A percentile compares a stretch with the other conserved stretches of the same genome.
phyloP scores from a whole-genome alignment of 2,888 invertebrate species.

The Melieria omissa region DNA sequence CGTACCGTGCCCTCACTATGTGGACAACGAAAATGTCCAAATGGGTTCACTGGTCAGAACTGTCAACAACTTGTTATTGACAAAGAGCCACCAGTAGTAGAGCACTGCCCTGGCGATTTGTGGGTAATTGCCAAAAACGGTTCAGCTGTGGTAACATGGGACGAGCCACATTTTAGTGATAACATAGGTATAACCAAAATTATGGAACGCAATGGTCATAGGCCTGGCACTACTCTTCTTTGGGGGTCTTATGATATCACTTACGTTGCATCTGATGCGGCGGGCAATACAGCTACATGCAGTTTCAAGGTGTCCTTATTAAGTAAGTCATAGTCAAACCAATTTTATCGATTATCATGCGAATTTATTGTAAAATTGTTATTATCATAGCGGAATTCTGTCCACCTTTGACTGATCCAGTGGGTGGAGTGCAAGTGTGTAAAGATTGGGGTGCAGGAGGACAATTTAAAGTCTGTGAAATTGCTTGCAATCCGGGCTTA shows the following conservation, averaged over 20 bases:
- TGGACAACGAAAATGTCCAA: conserved; percentile 88
- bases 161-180: conserved; percentile 90
- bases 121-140: conserved; percentile 95
- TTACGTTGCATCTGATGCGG: conserved; percentile 92
- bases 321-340: conserved; percentile 71
- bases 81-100: conserved; percentile 86
- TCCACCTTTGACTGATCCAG: conserved; percentile 86
- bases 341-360: background rate
- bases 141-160: conserved; percentile 90
- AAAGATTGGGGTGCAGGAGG: conserved; percentile 97
- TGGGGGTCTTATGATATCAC: conserved; percentile 95
- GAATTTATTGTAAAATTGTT: background rate
- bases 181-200: conserved; percentile 84
- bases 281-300: conserved; percentile 91
- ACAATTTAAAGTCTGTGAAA: conserved; percentile 93
- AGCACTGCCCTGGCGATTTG: conserved; percentile 92
- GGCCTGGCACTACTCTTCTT: conserved; percentile 86
- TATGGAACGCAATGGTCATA: conserved; percentile 86
- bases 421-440: conserved; percentile 91
- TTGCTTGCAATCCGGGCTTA: conserved; percentile 85
- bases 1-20: conserved; percentile 91
- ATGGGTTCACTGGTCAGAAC: conserved; percentile 86
- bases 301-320: conserved; percentile 91
- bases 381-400: conserved; percentile 85
- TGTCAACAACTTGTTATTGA: conserved; percentile 87